Percentiles rank a stretch among this genome's conserved stretches.
Conservation (phyloP, 35 echinoderm and acorn worm genomes). For the Stichopus chloronotus region DNA sequence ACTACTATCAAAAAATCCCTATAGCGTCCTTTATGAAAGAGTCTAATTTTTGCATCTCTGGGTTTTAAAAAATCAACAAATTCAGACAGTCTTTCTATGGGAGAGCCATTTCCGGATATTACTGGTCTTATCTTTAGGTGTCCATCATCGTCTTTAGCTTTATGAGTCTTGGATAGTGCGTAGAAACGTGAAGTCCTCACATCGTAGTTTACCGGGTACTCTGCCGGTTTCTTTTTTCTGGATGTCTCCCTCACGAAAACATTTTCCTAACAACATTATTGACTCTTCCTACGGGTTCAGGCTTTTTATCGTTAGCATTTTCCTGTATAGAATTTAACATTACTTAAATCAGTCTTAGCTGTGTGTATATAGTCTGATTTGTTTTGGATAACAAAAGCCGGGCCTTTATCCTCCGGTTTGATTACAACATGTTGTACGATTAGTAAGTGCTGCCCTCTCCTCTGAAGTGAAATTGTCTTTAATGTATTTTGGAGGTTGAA, state of each 20-base stretch:
- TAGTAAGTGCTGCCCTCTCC: background rate
- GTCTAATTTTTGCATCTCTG: no score
- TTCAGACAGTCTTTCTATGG: slow-evolving; percentile 5
- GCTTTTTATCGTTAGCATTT: background rate
- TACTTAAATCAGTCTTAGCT: background rate
- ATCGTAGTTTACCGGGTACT: background rate
- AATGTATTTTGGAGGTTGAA: slow-evolving; percentile 13
- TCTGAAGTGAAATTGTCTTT: slow-evolving; percentile 30
- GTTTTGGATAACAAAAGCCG: slow-evolving; percentile 28
- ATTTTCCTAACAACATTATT: background rate
- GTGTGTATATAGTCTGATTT: slow-evolving; percentile 8
- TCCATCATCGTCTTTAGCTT: background rate
- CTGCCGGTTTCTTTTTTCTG: no score
- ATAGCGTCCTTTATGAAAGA: slow-evolving; percentile 10
- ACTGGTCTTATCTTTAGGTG: background rate
- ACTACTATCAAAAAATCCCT: no score
- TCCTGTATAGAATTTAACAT: background rate
- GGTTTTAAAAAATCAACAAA: slow-evolving; percentile 5
- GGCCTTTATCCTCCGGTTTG: slow-evolving; percentile 38
- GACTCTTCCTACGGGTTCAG: background rate
- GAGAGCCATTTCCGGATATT: no score
- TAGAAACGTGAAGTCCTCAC: background rate
- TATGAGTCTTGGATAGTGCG: slow-evolving; percentile 19
- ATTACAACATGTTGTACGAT: slow-evolving; percentile 16
- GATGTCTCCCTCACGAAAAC: background rate